Evolutionary conservation across 2,113 vertebrate species (phyloP), one percentile per base, ranked within the genome.

Genomic region (Alethe diademata): DNA sequence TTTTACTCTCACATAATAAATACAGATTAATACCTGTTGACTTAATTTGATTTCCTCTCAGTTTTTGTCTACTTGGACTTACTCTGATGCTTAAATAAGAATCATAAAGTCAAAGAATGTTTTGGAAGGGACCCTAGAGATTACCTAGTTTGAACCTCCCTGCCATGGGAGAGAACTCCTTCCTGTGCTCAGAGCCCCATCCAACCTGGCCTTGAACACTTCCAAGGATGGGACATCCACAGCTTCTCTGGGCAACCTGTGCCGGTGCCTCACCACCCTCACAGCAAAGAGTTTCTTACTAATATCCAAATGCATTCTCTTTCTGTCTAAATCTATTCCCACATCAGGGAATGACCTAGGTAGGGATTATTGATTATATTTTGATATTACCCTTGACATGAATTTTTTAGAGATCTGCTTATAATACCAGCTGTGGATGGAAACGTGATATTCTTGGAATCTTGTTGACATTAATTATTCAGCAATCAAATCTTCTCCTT

Each of bases 71-170:
- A 45, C 43, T 61, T 11, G 12, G 11, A 65, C 15, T 81, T 67
- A 10, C 2, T 67, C 13, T 60, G 33, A 42, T 54, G 12, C 5
- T 33, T 75, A 47, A 62, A 54, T 36, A 23, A 56, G 33, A 83
- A 38, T 35, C 9, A 54, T 26, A 35, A 24, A 67, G 35, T 35
- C 20, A 61, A 35, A 75, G 7, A 40, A 82, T 16, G 2, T 22
- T 47, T 75, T 31, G 20, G 29, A 40, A 54, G 10, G 15, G 5
- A 28, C 20, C 11, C 19, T 26, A 31, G 28, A 35, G 11, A 23
- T 22, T 20, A 19, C 12, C 40, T 12, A 18, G 8, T n/a, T 47
- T 1, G 2, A 61, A 31, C 0, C 2, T 1, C 3, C 2, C 17
- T 67, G 8, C 17, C 4, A 23, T 35, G 20, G 70, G 6, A 2